Evolutionary conservation across 2,888 invertebrate genomes (phyloP).

Genomic region (Apodemia zela): DNA sequence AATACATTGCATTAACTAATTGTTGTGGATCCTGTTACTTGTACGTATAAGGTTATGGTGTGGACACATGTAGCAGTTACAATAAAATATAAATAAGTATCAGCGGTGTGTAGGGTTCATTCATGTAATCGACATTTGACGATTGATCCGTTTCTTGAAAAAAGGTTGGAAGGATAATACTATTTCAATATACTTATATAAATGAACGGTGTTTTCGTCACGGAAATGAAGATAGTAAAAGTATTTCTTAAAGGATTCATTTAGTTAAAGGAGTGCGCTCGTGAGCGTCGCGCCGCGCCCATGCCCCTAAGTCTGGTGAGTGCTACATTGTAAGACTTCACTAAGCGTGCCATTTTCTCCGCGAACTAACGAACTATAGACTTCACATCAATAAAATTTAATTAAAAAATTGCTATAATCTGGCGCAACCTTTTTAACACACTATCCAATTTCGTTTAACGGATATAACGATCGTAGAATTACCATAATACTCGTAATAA

Average conservation of each 20-base stretch:
- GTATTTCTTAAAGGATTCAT: slow-evolving; percentile 65
- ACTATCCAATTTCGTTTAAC: no score
- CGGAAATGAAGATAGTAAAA: slow-evolving; percentile 56
- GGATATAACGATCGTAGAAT: no score
- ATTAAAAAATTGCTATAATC: neutral
- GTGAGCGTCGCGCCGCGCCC: slow-evolving; percentile 73
- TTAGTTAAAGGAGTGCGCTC: slow-evolving; percentile 68
- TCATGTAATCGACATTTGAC: slow-evolving; percentile 67
- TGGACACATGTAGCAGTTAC: slow-evolving; percentile 28
- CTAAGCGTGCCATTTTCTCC: slow-evolving; percentile 58
- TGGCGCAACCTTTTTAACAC: neutral
- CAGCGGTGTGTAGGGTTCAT: slow-evolving; percentile 68
- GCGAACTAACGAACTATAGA: slow-evolving; percentile 38
- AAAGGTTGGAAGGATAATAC: slow-evolving; percentile 53
- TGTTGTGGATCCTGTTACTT: slow-evolving; percentile 31
- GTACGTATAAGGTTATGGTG: slow-evolving; percentile 24
- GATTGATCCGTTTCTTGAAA: slow-evolving; percentile 67
- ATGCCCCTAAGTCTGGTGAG: slow-evolving; percentile 75
- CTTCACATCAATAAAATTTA: slow-evolving; percentile 7
- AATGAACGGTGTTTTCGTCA: slow-evolving; percentile 58
- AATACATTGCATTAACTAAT: slow-evolving; percentile 49
- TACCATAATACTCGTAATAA: no score
- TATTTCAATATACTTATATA: slow-evolving; percentile 42
- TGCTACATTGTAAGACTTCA: slow-evolving; percentile 75
- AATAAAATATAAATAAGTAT: slow-evolving; percentile 46